phyloP scores from a whole-genome alignment of 2,797 vertebrate genomes.

The Tachyglossus aculeatus region DNA sequence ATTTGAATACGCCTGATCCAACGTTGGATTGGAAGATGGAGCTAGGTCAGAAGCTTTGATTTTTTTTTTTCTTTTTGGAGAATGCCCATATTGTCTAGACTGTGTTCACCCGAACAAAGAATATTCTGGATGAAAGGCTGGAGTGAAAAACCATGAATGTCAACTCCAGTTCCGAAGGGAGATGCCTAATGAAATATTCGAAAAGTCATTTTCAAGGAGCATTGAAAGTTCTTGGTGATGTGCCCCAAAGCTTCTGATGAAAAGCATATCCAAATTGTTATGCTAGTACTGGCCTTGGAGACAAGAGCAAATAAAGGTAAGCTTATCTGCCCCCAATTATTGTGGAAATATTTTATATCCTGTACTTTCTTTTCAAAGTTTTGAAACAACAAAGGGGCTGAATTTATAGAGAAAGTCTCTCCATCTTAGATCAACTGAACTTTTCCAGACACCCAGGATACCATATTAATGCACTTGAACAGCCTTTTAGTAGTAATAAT shows the following conservation, averaged over 20 bases:
- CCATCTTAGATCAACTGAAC: too few species aligned
- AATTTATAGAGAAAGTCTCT: too few species aligned
- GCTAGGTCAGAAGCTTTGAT: slow-evolving; percentile 65
- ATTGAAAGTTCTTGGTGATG: slow-evolving; percentile 75
- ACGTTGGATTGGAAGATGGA: slow-evolving; percentile 69
- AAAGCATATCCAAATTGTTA: slow-evolving; percentile 73
- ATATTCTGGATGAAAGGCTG: slow-evolving; percentile 77
- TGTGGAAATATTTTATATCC: slow-evolving; percentile 35
- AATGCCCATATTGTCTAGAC: slow-evolving; percentile 77
- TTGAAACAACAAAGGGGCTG: too few species aligned
- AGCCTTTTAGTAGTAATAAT: too few species aligned
- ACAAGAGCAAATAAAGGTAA: slow-evolving; percentile 63
- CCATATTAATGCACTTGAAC: too few species aligned
- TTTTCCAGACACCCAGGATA: too few species aligned
- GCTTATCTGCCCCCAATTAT: slow-evolving; percentile 46
- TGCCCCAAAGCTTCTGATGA: slow-evolving; percentile 75
- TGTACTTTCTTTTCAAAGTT: not conserved
- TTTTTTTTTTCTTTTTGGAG: slow-evolving; percentile 60
- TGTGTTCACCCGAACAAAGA: slow-evolving; percentile 76
- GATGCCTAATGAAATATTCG: slow-evolving; percentile 82
- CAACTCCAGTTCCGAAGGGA: slow-evolving; percentile 76
- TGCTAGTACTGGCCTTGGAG: slow-evolving; percentile 62
- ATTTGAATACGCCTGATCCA: slow-evolving; percentile 77
- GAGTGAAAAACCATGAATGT: slow-evolving; percentile 77
- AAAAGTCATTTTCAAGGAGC: slow-evolving; percentile 82